phyloP scores from a whole-genome alignment of 2,888 invertebrate species.

The Cerastis leucographa region DNA sequence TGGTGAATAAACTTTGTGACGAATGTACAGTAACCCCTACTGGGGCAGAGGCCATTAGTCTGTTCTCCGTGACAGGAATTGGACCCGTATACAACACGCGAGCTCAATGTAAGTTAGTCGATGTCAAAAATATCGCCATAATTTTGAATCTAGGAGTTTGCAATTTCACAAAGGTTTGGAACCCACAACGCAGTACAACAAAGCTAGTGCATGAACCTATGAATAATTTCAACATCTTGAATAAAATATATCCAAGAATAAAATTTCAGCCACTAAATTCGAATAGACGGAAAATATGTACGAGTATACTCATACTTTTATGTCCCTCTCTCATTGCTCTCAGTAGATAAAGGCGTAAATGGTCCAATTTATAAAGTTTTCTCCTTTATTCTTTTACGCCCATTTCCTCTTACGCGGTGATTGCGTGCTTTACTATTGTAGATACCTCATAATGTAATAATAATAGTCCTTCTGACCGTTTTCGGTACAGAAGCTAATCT shows the following conservation, averaged over 20 bases:
- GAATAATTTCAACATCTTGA: slow-evolving; percentile 9
- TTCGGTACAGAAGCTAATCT: too few species aligned
- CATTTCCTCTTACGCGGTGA: slow-evolving; percentile 26
- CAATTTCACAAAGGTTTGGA: background rate
- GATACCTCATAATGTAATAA: slow-evolving; percentile 6
- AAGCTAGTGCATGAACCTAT: background rate
- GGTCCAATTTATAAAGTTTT: slow-evolving; percentile 50
- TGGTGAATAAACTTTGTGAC: too few species aligned
- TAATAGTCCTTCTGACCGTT: too few species aligned
- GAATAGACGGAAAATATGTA: background rate
- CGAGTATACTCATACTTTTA: slow-evolving; percentile 18
- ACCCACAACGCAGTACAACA: background rate
- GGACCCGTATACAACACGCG: background rate
- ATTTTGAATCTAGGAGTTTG: background rate
- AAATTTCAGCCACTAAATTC: slow-evolving; percentile 26
- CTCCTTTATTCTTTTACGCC: slow-evolving; percentile 18
- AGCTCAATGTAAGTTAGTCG: background rate
- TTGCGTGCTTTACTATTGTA: slow-evolving; percentile 16
- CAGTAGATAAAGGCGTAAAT: slow-evolving; percentile 52
- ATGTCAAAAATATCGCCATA: background rate
- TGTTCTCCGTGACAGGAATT: background rate
- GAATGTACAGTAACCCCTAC: too few species aligned
- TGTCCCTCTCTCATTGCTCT: slow-evolving; percentile 13
- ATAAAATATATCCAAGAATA: slow-evolving; percentile 32
- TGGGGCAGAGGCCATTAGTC: background rate